A percentile compares a stretch with the other conserved stretches of the same genome.
phyloP scores from a whole-genome alignment of 2,888 invertebrate species.

The Sminthurinus aureus region DNA sequence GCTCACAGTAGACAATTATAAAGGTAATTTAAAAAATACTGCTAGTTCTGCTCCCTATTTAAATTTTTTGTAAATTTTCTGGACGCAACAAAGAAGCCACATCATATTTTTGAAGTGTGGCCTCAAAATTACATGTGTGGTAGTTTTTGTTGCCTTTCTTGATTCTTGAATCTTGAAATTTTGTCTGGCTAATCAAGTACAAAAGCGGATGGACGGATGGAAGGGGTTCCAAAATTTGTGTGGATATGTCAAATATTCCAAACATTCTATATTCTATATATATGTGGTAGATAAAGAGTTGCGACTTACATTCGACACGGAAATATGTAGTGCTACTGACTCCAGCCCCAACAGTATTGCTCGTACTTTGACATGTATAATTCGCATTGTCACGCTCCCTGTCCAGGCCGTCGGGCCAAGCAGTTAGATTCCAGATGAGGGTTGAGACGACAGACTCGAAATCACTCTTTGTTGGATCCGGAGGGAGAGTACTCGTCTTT shows the following conservation, averaged over 20 bases:
- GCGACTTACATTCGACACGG: constrained; percentile 85
- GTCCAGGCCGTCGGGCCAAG: constrained; percentile 82
- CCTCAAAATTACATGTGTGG: too few species aligned
- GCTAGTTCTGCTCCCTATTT: too few species aligned
- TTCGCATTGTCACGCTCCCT: constrained; percentile 78
- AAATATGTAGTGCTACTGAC: constrained; percentile 85
- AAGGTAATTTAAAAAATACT: too few species aligned
- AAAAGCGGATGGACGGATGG: not conserved
- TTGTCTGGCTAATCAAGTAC: constrained; percentile 12
- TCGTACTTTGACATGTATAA: constrained; percentile 83
- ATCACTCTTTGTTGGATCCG: constrained; percentile 81
- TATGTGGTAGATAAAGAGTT: not conserved
- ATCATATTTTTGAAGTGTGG: too few species aligned
- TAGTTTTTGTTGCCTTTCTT: not conserved
- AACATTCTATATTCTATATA: not conserved
- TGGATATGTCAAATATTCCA: not conserved
- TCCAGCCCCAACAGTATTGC: constrained; percentile 79
- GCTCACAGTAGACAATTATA: too few species aligned
- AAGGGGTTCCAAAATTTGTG: not conserved
- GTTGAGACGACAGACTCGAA: constrained; percentile 90
- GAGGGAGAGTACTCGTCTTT: constrained; percentile 72
- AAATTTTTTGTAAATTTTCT: too few species aligned
- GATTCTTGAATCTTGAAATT: not conserved
- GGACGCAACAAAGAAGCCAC: too few species aligned
- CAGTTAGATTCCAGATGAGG: constrained; percentile 86